These are phyloP conservation scores for Oscheius sp. DNA, from an alignment of 2,888 invertebrate species.

Conservation along the genomic window DNA sequence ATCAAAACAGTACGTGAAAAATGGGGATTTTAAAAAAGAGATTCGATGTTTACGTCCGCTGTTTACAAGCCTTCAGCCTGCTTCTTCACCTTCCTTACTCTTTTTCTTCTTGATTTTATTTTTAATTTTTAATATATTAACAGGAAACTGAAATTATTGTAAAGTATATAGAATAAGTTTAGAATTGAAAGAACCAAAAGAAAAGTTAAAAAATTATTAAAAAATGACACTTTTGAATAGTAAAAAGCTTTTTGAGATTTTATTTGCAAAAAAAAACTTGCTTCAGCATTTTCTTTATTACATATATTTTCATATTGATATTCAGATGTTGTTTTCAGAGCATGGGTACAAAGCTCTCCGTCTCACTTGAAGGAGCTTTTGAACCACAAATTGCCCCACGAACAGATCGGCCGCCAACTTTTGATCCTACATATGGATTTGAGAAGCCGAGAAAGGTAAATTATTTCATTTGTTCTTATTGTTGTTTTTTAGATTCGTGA, in stretches of 20 bases:
- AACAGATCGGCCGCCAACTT: constrained; percentile 67
- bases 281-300: too few relatives aligned
- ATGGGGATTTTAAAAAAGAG: neutral
- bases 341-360: constrained; percentile 67
- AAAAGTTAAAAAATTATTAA: too few relatives aligned
- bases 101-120: too few relatives aligned
- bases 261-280: too few relatives aligned
- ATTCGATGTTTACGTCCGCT: neutral
- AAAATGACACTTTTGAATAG: too few relatives aligned
- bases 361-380: constrained; percentile 57
- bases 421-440: constrained; percentile 69
- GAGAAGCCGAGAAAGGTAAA: constrained; percentile 58
- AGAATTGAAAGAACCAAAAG: too few relatives aligned
- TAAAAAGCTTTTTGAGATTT: too few relatives aligned
- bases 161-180: too few relatives aligned
- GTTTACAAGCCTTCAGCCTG: neutral
- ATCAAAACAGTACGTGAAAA: neutral
- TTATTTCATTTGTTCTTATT: neutral
- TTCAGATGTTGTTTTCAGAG: neutral
- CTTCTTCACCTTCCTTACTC: too few relatives aligned
- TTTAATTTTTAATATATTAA: too few relatives aligned
- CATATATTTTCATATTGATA: neutral
- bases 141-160: too few relatives aligned
- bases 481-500: constrained; percentile 40
- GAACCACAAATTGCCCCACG: constrained; percentile 65